Conservation (phyloP, 2,888 invertebrate species). For the Helleia helle region DNA sequence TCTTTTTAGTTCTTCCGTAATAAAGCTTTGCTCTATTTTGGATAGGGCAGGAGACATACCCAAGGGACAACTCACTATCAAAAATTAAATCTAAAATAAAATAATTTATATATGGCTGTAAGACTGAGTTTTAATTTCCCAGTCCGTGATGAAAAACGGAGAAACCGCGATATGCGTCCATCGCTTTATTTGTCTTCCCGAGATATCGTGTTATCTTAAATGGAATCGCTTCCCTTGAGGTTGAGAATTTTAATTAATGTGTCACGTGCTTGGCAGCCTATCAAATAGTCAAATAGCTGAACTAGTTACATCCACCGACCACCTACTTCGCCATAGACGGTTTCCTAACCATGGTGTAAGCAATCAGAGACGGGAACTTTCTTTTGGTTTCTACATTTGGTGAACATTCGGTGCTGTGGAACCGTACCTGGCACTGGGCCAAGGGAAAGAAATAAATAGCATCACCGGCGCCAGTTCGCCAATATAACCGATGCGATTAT, state of each 20-base stretch:
- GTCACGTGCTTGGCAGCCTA: constrained; percentile 6
- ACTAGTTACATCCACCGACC: background rate
- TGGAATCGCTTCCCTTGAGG: background rate
- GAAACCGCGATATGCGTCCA: too few relatives aligned
- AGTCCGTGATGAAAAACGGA: too few relatives aligned
- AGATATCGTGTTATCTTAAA: background rate
- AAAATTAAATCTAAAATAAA: too few relatives aligned
- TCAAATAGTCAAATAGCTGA: background rate
- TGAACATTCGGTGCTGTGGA: constrained; percentile 33
- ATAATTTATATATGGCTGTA: too few relatives aligned
- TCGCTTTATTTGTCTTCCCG: too few relatives aligned
- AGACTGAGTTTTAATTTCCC: too few relatives aligned
- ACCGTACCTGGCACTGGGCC: constrained; percentile 50
- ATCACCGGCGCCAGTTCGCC: constrained; percentile 51
- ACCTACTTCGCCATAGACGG: background rate
- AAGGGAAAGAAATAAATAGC: constrained; percentile 62
- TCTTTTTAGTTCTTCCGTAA: too few relatives aligned
- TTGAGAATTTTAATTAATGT: constrained; percentile 16
- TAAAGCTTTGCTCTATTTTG: too few relatives aligned
- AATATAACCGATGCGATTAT: constrained; percentile 42
- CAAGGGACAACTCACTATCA: too few relatives aligned
- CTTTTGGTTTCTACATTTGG: constrained; percentile 40
- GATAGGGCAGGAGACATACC: too few relatives aligned
- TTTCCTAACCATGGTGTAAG: constrained; percentile 2
- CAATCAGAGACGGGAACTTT: constrained; percentile 47